Percentiles rank a stretch among this genome's conserved stretches.
These are phyloP conservation scores for Arizona elegans DNA, from an alignment of 2,113 vertebrate genomes.

Conservation along the genomic window DNA sequence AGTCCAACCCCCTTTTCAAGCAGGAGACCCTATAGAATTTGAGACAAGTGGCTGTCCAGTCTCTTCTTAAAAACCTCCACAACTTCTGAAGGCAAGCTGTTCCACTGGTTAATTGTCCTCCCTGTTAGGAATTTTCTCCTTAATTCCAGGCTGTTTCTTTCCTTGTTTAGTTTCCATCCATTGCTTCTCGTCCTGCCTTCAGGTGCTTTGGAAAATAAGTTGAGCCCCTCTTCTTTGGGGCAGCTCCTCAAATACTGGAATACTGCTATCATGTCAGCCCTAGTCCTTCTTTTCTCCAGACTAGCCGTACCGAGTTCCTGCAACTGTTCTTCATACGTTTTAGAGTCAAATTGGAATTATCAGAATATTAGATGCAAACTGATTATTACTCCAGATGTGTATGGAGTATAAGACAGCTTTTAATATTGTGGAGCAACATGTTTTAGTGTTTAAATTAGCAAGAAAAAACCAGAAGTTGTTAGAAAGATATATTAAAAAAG, in stretches of 20 bases:
- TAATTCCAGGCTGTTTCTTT: too few relatives aligned
- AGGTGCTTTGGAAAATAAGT: too few relatives aligned
- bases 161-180: too few relatives aligned
- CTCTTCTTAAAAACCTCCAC: background rate
- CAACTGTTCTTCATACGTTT: background rate
- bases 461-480: background rate
- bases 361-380: background rate
- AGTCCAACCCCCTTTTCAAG: too few relatives aligned
- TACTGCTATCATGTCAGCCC: too few relatives aligned
- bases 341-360: background rate
- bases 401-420: background rate
- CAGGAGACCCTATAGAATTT: background rate
- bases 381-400: background rate
- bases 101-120: too few relatives aligned
- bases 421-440: background rate
- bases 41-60: background rate
- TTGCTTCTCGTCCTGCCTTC: too few relatives aligned
- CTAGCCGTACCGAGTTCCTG: background rate
- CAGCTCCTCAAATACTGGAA: too few relatives aligned
- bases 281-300: background rate
- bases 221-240: too few relatives aligned
- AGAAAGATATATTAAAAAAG: conserved; percentile 7
- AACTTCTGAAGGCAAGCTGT: background rate
- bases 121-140: too few relatives aligned
- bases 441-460: conserved; percentile 8